Conservation (phyloP, 2,113 vertebrate genomes). For the Muscicapa adusta region DNA sequence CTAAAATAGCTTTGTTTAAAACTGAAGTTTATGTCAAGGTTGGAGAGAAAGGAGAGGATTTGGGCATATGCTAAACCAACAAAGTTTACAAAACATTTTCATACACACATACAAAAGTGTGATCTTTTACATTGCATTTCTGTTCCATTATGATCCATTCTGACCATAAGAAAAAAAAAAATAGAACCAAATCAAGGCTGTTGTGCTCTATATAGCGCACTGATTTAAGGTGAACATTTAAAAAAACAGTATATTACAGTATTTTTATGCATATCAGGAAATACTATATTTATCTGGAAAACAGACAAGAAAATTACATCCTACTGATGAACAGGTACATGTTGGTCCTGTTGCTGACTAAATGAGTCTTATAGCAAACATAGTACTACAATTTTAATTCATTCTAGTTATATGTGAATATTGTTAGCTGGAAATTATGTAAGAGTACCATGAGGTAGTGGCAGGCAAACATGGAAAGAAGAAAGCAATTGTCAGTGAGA, state of each 20-base stretch:
- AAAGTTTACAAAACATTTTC: not conserved
- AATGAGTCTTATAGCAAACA: not conserved
- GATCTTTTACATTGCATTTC: not conserved
- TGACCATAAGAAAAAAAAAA: not conserved
- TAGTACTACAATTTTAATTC: not conserved
- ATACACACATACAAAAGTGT: fast-evolving
- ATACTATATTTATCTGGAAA: not conserved
- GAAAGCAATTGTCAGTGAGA: not conserved
- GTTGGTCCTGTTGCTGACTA: not conserved
- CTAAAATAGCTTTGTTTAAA: not conserved
- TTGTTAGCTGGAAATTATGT: not conserved
- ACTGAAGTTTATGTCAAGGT: not conserved
- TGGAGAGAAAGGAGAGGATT: not conserved
- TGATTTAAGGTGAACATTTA: not conserved
- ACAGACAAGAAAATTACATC: not conserved
- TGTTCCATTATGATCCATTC: not conserved
- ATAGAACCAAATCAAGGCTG: not conserved
- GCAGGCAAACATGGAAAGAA: not conserved
- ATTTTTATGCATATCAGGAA: not conserved
- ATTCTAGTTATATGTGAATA: not conserved
- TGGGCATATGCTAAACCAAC: not conserved
- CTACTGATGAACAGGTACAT: not conserved
- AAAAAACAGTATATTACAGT: not conserved
- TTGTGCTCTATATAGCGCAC: not conserved
- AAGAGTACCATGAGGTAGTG: not conserved